Percentiles rank a stretch among this genome's conserved stretches.
Conservation (phyloP, 2,113 vertebrate species). For the Peromyscus polionotus region DNA sequence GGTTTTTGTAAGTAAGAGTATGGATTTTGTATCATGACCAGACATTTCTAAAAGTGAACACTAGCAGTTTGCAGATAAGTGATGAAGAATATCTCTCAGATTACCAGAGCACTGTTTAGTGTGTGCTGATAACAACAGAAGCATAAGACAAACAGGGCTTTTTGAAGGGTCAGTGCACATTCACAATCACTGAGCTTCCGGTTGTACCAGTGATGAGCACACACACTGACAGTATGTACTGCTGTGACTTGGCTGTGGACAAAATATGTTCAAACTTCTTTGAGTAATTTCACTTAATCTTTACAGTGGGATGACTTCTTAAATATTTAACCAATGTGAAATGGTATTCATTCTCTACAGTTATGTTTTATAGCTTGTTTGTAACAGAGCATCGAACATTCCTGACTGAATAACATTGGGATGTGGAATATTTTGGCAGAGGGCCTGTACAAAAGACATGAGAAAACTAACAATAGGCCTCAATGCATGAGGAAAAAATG, state of each 20-base stretch:
- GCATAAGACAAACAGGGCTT: not conserved
- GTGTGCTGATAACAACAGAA: not conserved
- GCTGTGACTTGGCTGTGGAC: not conserved
- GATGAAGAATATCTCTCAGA: not conserved
- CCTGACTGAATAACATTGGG: not conserved
- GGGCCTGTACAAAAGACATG: not conserved
- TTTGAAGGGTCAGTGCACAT: not conserved
- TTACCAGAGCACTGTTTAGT: not conserved
- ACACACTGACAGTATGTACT: not conserved
- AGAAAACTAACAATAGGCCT: not conserved
- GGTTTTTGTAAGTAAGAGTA: constrained; percentile 31
- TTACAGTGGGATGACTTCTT: not conserved
- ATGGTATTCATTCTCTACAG: not conserved
- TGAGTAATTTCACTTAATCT: not conserved
- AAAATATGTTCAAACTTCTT: not conserved
- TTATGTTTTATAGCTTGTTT: not conserved
- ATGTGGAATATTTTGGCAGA: not conserved
- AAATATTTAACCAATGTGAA: not conserved
- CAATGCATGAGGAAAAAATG: not conserved
- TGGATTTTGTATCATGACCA: not conserved
- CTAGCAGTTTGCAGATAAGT: not conserved
- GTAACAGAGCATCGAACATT: not conserved
- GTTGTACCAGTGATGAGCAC: not conserved
- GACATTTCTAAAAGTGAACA: not conserved
- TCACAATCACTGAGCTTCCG: not conserved